Base-by-base conservation (phyloP, 2,888 invertebrate genomes). In the Clivina fossor region DNA sequence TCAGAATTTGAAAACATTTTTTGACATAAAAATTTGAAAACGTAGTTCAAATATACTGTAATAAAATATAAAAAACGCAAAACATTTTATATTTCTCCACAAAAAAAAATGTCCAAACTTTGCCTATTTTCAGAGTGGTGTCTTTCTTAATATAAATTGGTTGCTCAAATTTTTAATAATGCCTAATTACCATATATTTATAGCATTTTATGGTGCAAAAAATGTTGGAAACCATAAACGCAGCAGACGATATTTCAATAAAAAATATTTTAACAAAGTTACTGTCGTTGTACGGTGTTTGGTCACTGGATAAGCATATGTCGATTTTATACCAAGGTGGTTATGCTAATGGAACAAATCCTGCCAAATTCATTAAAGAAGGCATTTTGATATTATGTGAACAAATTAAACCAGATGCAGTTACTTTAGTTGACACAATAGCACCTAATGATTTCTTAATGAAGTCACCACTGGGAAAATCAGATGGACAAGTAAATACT, bases 391-490 rank as follows among this genome's bases (percentile, higher is more conserved):
- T 71, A 3, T 70, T 86, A 28, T 85, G 92, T 68, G 66, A 72
- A 0, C 68, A 72, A 24, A 62, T 91, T 3, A 82, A 86, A 65
- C 77, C 84, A n/a, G 86, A 92, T 38, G 84, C 89, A 0, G 83
- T 93, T 1, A 69, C 86, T 1, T 76, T 95, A 24, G 85, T 82
- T 0, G 95, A 96, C 75, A 82, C 84, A 0, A 78, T 94, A 44
- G 91, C 94, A 0, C 93, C 92, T 1, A 87, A 90, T 0, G 95
- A 95, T 76, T 91, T 88, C 72, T 81, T 93, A 60, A 74, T 95
- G 8, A 86, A 88, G 67, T 93, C 94, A 0, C 84, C 88, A 0
- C 78, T 96, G n/a, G 95, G 93, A 26, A 76, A 78, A 65, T 83
- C 90, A 4, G 91, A 94, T 74, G 95, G 95, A 69, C 80, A 88